phyloP scores from a whole-genome alignment of 23 tunicate species.

The Ascidia mentula region DNA sequence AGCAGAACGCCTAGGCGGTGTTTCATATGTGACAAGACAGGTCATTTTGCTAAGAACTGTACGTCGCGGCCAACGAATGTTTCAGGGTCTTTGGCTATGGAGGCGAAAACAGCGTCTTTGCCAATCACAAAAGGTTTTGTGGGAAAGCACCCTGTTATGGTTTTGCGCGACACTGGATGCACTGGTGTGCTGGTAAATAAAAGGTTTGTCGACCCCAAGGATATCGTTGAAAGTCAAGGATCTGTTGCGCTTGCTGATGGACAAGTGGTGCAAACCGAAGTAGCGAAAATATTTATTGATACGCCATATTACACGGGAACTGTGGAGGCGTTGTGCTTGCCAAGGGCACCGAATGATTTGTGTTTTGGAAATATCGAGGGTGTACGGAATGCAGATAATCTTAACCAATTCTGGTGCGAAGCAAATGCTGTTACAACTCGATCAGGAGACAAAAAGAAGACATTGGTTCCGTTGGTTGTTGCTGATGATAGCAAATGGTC shows the following conservation, averaged over 20 bases:
- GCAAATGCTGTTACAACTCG: constrained; percentile 28
- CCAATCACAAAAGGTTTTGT: constrained; percentile 1
- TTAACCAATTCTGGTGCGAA: not conserved
- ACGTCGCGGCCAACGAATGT: not conserved
- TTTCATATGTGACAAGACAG: constrained; percentile 14
- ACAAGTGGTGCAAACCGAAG: not conserved
- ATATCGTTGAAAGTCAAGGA: not conserved
- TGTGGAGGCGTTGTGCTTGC: constrained; percentile 20
- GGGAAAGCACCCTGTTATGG: not conserved
- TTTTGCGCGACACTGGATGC: constrained; percentile 17
- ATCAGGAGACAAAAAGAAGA: not conserved
- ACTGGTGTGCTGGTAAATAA: constrained; percentile 11
- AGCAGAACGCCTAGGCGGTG: not conserved
- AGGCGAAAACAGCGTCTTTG: too few species aligned
- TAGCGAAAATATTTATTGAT: not conserved
- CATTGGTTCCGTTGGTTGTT: not conserved
- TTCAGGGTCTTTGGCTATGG: not conserved
- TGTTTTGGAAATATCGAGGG: constrained; percentile 18
- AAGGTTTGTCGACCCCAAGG: not conserved
- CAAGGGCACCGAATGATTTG: not conserved
- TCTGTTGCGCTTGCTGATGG: not conserved
- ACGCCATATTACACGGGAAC: constrained; percentile 20
- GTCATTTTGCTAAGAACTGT: constrained; percentile 15
- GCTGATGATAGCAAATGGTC: not conserved
- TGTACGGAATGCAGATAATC: not conserved